Percentiles rank a stretch among this genome's conserved stretches.
These are phyloP conservation scores for Bugula neritina DNA, from an alignment of 2,888 invertebrate species.

Conservation along the genomic window DNA sequence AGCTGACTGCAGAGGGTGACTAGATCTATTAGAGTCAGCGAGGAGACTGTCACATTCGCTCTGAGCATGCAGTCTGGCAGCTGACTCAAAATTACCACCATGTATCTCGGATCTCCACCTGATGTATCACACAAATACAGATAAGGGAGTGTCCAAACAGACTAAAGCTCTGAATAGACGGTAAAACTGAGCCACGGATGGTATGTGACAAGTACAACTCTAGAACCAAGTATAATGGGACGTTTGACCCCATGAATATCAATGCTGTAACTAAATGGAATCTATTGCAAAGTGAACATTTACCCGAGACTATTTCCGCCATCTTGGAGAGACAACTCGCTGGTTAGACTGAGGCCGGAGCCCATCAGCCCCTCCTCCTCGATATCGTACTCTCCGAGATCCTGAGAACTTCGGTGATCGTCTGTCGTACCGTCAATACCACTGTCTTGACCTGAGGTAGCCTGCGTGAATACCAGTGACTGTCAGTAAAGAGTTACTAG, in stretches of 20 bases:
- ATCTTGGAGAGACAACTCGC: background rate
- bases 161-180: background rate
- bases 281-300: too few species aligned
- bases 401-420: constrained; percentile 10
- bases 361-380: background rate
- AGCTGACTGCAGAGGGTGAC: background rate
- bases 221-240: too few species aligned
- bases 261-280: too few species aligned
- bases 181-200: too few species aligned
- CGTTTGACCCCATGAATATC: too few species aligned
- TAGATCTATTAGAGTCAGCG: background rate
- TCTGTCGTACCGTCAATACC: constrained; percentile 10
- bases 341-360: constrained; percentile 19
- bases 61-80: background rate
- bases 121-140: background rate
- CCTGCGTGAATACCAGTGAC: too few species aligned
- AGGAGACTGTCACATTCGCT: constrained; percentile 22
- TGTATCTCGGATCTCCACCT: constrained; percentile 9
- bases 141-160: too few species aligned
- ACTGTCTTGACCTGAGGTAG: constrained; percentile 21
- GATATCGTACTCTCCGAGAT: constrained; percentile 11
- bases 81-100: background rate
- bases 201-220: too few species aligned
- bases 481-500: too few species aligned
- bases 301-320: background rate